Evolutionary conservation across 2,113 vertebrate species (phyloP).

Genomic region (Bujurquina vittata): DNA sequence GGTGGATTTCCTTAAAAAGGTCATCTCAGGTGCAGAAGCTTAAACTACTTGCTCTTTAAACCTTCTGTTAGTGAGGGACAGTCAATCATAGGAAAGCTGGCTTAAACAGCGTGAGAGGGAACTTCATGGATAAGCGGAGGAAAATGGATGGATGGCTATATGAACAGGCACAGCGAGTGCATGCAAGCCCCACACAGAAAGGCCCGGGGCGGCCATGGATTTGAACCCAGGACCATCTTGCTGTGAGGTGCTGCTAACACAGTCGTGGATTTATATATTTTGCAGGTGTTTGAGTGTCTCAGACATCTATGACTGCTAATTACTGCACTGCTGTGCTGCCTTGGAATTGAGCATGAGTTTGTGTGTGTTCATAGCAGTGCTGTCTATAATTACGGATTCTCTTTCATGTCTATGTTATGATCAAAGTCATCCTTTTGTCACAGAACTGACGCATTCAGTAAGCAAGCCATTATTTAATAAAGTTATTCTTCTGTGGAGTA

Average conservation of each 20-base stretch:
- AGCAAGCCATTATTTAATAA: rapidly evolving
- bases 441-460: not conserved
- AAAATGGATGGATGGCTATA: too few species aligned
- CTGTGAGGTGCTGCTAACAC: not conserved
- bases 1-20: too few species aligned
- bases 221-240: not conserved
- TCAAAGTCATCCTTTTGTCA: not conserved
- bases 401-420: not conserved
- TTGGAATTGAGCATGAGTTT: not conserved
- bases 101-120: not conserved
- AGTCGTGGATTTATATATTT: too few species aligned
- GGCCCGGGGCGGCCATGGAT: rapidly evolving
- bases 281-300: too few species aligned
- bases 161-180: not conserved
- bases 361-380: not conserved
- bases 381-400: not conserved
- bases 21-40: too few species aligned
- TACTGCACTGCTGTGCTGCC: too few species aligned
- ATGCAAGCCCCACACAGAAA: not conserved
- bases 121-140: too few species aligned
- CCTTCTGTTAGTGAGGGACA: not conserved
- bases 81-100: not conserved
- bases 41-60: not conserved
- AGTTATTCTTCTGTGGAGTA: not conserved
- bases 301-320: too few species aligned